Conservation (phyloP, 2,888 invertebrate species). For the Spatulosminthurus flaviceps region DNA sequence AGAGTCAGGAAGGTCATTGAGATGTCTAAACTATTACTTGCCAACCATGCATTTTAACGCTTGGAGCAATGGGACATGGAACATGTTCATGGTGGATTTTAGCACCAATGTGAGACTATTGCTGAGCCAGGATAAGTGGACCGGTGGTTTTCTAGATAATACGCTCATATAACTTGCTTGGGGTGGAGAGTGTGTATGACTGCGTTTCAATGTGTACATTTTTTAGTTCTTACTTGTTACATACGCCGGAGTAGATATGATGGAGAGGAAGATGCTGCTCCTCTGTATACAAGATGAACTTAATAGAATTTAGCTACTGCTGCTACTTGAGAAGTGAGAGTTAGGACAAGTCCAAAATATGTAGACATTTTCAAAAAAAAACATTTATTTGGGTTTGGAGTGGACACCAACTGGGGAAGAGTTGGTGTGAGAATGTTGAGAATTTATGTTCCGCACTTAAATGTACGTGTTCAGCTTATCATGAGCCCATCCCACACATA, state of each 20-base stretch:
- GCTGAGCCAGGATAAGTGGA: too few relatives aligned
- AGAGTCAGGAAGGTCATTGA: too few relatives aligned
- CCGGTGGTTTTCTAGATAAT: too few relatives aligned
- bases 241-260: background rate
- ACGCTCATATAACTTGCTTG: background rate
- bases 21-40: too few relatives aligned
- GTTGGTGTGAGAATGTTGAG: slow-evolving; percentile 36
- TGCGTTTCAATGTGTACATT: too few relatives aligned
- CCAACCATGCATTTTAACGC: too few relatives aligned
- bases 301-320: background rate
- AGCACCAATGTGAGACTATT: too few relatives aligned
- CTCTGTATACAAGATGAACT: background rate
- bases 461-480: too few relatives aligned
- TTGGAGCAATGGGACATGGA: too few relatives aligned
- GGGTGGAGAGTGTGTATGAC: slow-evolving; percentile 10
- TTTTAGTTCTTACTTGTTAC: background rate
- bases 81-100: too few relatives aligned
- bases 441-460: slow-evolving; percentile 23
- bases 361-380: slow-evolving; percentile 23
- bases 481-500: too few relatives aligned
- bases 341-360: background rate
- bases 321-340: background rate
- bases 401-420: slow-evolving; percentile 23
- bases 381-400: background rate
- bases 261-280: background rate